Conservation (phyloP, 2,888 invertebrate genomes). For the Aethes cnicana region DNA sequence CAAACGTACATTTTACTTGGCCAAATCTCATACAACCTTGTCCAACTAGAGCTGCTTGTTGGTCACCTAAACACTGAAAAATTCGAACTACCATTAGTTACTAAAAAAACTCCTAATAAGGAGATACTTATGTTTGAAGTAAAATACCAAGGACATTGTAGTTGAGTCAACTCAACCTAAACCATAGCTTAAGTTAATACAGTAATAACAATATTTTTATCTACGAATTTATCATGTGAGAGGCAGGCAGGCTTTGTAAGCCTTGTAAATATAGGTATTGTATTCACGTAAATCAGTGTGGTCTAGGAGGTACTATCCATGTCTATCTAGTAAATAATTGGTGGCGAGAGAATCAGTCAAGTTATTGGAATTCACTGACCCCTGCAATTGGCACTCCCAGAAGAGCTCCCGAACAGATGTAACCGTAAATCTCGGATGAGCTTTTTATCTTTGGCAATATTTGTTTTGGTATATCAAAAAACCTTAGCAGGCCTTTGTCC, state of each 20-base stretch:
- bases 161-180: too few species aligned
- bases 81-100: constrained; percentile 12
- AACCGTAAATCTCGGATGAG: constrained; percentile 96
- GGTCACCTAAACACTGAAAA: constrained; percentile 94
- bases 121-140: background rate
- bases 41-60: constrained; percentile 96
- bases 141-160: background rate
- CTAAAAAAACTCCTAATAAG: background rate
- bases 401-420: constrained; percentile 87
- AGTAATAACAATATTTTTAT: constrained; percentile 20
- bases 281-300: too few species aligned
- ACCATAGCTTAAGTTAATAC: background rate
- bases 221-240: too few species aligned
- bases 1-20: constrained; percentile 96
- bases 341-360: too few species aligned
- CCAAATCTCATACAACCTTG: constrained; percentile 94
- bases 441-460: constrained; percentile 95
- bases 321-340: too few species aligned
- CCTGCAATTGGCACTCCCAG: constrained; percentile 93
- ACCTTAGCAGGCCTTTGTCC: constrained; percentile 93
- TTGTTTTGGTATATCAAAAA: constrained; percentile 92
- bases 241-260: too few species aligned
- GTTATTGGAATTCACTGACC: constrained; percentile 78
- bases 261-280: too few species aligned
- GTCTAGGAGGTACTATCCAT: too few species aligned